Evolutionary conservation across 2,888 invertebrate species (phyloP), one percentile per base, ranked within the genome.

Genomic region (Euzetes globulus): DNA sequence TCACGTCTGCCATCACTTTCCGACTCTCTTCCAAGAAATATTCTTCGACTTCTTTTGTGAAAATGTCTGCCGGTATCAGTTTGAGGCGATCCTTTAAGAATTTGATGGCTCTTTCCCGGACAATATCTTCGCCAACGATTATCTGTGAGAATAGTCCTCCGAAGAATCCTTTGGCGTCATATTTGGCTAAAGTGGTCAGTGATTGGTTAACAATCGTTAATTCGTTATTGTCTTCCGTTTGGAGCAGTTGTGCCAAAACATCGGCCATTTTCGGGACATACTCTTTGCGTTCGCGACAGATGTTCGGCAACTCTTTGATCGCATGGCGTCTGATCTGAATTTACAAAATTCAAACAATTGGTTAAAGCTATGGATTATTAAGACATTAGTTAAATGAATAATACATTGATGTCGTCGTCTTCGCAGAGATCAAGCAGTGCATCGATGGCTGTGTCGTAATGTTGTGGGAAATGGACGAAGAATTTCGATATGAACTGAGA

Each of bases 401-500:
- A n/a, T 29, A 74, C 74, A 71, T 85, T 89, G 80, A 91, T 87
- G 83, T 97, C 94, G 81, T 92, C 91, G 85, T 97, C 95, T 84
- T 97, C 96, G 82, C 96, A 96, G 7, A 98, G 86, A 85, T 96
- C 95, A 79, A 97, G 88, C 81, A 93, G 88, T 76, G 94, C 92
- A 83, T 96, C 91, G 73, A 97, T 89, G 9, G 95, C 92, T 81
- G 90, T 88, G 79, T 91, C 90, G n/a, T 91, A 88, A 75, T 92
- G 85, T 77, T 87, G 86, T 9, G 96, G 95, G 83, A 97, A 98
- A 83, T 90, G 88, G 81, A 91, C 92, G 82, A 94, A 94, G 85
- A 96, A 97, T 83, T 93, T 89, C 2, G 92, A 90, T 81, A 97
- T 94, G 80, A 98, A 95, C 83, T 97, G 96, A 3, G 95, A 92